phyloP scores from a whole-genome alignment of 2,797 vertebrate genomes.

The Artibeus jamaicensis region DNA sequence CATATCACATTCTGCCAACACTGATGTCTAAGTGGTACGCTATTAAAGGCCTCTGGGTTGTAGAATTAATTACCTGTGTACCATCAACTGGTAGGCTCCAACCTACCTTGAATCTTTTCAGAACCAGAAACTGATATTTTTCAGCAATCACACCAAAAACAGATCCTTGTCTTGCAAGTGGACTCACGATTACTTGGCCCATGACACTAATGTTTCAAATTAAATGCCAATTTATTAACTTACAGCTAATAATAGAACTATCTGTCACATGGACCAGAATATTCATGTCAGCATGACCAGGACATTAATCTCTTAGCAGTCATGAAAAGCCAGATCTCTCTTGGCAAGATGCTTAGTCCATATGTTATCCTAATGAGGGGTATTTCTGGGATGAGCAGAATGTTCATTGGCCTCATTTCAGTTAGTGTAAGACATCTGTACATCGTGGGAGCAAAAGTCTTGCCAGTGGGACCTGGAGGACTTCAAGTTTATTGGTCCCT shows the following conservation, averaged over 20 bases:
- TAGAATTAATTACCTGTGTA: background rate
- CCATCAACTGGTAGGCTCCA: background rate
- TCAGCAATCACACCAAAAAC: background rate
- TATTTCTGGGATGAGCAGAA: background rate
- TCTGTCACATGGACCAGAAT: background rate
- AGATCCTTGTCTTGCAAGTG: background rate
- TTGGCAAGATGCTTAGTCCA: background rate
- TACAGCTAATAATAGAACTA: background rate
- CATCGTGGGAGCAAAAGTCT: background rate
- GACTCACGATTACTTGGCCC: background rate
- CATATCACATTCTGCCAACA: background rate
- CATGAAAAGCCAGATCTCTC: background rate
- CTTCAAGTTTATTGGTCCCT: background rate
- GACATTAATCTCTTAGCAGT: background rate
- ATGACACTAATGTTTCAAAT: background rate
- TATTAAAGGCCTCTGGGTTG: background rate
- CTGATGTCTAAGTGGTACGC: background rate
- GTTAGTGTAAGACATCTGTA: background rate
- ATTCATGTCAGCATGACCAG: background rate
- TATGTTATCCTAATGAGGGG: background rate
- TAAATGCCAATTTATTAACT: background rate
- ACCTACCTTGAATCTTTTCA: background rate
- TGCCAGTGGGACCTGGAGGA: background rate
- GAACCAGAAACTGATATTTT: conserved; percentile 25
- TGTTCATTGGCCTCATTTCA: background rate